Evolutionary conservation across 30 jellyfish, hydroid and myxozoan species (phyloP).

Genomic region (Clytia hemisphaerica): DNA sequence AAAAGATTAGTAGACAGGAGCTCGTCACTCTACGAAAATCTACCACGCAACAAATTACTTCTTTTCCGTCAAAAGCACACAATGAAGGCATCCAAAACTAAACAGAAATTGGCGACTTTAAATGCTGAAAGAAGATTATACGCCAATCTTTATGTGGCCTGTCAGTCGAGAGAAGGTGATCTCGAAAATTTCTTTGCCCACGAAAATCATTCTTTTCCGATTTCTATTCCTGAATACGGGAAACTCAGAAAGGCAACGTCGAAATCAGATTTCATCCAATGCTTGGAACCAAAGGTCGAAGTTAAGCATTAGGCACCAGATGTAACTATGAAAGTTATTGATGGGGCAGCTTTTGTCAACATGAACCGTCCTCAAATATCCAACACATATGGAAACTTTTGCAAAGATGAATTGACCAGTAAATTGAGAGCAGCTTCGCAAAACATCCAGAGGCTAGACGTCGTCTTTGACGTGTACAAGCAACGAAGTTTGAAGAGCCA

Average conservation of each 20-base stretch:
- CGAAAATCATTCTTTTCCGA: too few species aligned
- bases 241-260: conserved; percentile 17
- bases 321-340: conserved; percentile 14
- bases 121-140: conserved; percentile 2
- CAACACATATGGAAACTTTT: conserved; percentile 20
- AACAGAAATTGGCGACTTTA: conserved; percentile 14
- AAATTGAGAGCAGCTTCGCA: neutral
- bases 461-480: neutral
- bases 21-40: neutral
- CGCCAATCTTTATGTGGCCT: conserved; percentile 31
- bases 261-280: conserved; percentile 15
- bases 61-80: conserved; percentile 9
- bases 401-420: neutral
- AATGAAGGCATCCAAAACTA: neutral
- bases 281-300: neutral
- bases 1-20: neutral
- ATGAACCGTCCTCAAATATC: conserved; percentile 21
- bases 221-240: too few species aligned
- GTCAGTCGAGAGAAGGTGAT: conserved; percentile 29
- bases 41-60: neutral
- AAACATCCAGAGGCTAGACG: neutral
- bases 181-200: conserved; percentile 4
- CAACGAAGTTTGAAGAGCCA: neutral
- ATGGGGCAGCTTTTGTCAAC: conserved; percentile 35
- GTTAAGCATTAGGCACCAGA: neutral